A percentile compares a stretch with the other conserved stretches of the same genome.
These are phyloP conservation scores for Rugalucina vietnamica DNA, from an alignment of 2,888 invertebrate species.

Conservation along the genomic window DNA sequence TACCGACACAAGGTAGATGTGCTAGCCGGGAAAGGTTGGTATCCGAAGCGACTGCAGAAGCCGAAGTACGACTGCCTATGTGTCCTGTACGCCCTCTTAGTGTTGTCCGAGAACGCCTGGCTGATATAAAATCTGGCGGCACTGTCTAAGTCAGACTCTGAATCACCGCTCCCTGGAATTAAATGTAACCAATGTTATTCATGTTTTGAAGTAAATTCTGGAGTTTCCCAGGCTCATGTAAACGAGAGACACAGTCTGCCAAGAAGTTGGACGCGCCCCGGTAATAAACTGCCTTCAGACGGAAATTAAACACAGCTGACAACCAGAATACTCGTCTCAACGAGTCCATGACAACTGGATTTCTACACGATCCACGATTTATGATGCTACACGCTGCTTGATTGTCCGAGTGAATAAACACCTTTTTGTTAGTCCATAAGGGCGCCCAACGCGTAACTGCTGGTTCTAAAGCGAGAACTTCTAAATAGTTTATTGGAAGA, in stretches of 20 bases:
- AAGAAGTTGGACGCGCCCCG: conserved; percentile 16
- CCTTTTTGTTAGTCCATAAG: conserved; percentile 17
- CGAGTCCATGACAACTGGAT: conserved; percentile 26
- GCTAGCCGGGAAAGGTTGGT: conserved; percentile 23
- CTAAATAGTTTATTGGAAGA: conserved; percentile 34
- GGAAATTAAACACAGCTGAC: conserved; percentile 37
- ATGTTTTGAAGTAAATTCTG: not conserved
- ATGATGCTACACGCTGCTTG: conserved; percentile 17
- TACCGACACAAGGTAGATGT: conserved; percentile 23
- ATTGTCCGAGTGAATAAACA: conserved; percentile 42
- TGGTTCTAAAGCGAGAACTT: conserved; percentile 25
- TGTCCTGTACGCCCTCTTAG: conserved; percentile 36
- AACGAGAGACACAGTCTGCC: conserved; percentile 26
- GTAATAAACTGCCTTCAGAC: conserved; percentile 24
- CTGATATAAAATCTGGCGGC: not conserved
- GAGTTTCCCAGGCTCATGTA: conserved; percentile 24
- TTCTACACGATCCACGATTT: conserved; percentile 29
- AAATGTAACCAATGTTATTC: conserved; percentile 24
- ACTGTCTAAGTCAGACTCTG: conserved; percentile 16
- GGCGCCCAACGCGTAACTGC: conserved; percentile 16
- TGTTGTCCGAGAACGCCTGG: conserved; percentile 12
- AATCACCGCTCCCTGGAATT: not conserved
- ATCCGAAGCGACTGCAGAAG: conserved; percentile 21
- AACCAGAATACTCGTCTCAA: conserved; percentile 30
- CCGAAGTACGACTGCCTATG: conserved; percentile 33